Evolutionary conservation across 2,888 invertebrate species (phyloP), one percentile per base, ranked within the genome.

Genomic region (Scaptomyza reducta): DNA sequence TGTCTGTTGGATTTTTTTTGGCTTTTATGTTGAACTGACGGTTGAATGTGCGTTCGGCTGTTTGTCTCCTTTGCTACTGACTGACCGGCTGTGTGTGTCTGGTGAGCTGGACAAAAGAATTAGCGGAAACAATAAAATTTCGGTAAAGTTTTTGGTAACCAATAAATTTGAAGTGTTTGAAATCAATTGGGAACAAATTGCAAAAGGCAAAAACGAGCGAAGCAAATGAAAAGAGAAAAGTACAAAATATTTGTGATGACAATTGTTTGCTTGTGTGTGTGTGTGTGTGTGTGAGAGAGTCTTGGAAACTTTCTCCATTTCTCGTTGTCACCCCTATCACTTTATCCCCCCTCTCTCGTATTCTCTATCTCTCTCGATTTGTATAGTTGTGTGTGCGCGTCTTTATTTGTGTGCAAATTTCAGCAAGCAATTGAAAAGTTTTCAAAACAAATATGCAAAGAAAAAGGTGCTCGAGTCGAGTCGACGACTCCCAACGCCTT

Each of bases 111-210:
- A 83, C 86, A 86, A 87, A 86, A 72, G 86, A 87, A 87, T 87
- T 87, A 87, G 79, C 83, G 88, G 88, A 87, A 87, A 86, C 86
- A 87, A 87, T 87, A 86, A 87, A 87, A 77, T 86, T 80, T 69
- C 33, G 5, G 62, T 33, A 79, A 86, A 84, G 71, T 79, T 86
- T 84, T 80, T 71, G 77, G 83, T 80, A 83, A 79, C 84, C 84
- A 84, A 84, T 86, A 84, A 84, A 84, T 84, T 86, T 80, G 69
- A 80, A 84, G 84, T 84, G 84, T 80, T 82, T 77, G 77, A 79
- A 83, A 84, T 84, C 84, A 83, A 84, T 84, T 84, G 84, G 73
- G 73, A 86, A 83, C 86, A 80, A 84, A 84, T 83, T 84, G 86
- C 81, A 72, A 78, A 74, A 70, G 76, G 59, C 83, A 82, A 70